phyloP scores from a whole-genome alignment of 2,113 vertebrate genomes.

The Eleginops maclovinus region DNA sequence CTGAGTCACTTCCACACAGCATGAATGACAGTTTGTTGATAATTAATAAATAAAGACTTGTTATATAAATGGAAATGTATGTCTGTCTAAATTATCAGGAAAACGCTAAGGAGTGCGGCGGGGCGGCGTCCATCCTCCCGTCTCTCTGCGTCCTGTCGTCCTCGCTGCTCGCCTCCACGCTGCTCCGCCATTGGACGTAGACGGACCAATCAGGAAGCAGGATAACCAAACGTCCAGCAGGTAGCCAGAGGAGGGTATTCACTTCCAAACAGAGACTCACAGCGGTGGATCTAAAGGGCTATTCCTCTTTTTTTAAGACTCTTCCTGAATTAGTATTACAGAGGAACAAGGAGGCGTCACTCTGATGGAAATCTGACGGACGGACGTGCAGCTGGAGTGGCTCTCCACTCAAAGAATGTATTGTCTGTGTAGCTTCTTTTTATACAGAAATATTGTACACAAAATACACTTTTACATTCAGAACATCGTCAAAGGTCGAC shows the following conservation, averaged over 20 bases:
- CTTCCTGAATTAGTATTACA: too few species aligned
- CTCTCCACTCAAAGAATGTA: constrained; percentile 43
- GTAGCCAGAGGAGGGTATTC: too few species aligned
- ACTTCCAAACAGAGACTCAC: not conserved
- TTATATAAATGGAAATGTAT: too few species aligned
- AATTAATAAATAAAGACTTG: too few species aligned
- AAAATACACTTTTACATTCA: constrained; percentile 35
- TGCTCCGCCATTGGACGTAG: constrained; percentile 71
- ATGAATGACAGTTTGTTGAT: too few species aligned
- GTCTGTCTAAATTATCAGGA: constrained; percentile 81
- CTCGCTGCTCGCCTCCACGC: constrained; percentile 76
- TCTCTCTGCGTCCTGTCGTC: constrained; percentile 76
- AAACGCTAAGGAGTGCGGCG: constrained; percentile 93
- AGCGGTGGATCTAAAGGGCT: too few species aligned
- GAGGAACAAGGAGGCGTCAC: too few species aligned
- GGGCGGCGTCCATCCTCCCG: constrained; percentile 72
- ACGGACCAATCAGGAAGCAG: not conserved
- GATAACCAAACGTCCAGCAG: not conserved
- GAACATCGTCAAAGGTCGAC: not conserved
- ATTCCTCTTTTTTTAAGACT: too few species aligned
- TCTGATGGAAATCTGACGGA: not conserved
- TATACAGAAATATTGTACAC: constrained; percentile 41
- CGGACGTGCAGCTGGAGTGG: not conserved
- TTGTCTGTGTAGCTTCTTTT: constrained; percentile 61
- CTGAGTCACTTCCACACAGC: too few species aligned